A percentile compares a stretch with the other conserved stretches of the same genome.
Evolutionary conservation across 2,797 vertebrate species (phyloP).

Genomic region (Streptopelia turtur): DNA sequence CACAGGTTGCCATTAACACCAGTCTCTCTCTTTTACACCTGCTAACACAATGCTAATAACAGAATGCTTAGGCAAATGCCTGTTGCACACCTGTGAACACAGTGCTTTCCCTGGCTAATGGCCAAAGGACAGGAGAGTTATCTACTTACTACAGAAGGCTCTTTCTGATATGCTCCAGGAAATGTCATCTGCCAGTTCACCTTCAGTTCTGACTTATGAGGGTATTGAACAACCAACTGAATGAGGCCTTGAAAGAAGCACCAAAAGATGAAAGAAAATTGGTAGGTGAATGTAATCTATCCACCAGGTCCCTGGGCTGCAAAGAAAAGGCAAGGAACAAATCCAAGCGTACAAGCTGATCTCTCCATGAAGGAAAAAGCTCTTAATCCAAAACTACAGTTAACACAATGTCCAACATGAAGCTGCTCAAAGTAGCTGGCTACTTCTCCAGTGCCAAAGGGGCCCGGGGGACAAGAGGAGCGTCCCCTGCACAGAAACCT

Average conservation of each 20-base stretch:
- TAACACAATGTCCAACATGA: not conserved
- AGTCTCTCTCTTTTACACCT: not conserved
- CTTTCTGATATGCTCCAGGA: not conserved
- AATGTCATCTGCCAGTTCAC: not conserved
- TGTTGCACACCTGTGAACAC: not conserved
- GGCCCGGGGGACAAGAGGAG: rapidly evolving
- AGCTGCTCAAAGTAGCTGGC: not conserved
- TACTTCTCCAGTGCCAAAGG: not conserved
- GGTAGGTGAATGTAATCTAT: not conserved
- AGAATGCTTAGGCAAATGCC: not conserved
- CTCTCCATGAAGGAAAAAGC: not conserved
- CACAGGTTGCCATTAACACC: not conserved
- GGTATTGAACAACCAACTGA: not conserved
- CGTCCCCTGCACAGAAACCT: not conserved
- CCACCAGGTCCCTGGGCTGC: not conserved
- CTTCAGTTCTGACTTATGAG: not conserved
- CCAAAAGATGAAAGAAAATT: not conserved
- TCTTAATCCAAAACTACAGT: not conserved
- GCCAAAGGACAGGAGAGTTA: not conserved
- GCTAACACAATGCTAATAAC: not conserved
- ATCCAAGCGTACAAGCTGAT: not conserved
- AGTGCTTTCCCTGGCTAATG: not conserved
- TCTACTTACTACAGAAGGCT: not conserved
- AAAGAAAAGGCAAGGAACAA: not conserved
- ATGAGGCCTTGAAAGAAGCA: not conserved